These are phyloP conservation scores for Pyrochroa serraticornis DNA, from an alignment of 2,888 invertebrate genomes.

Conservation along the genomic window DNA sequence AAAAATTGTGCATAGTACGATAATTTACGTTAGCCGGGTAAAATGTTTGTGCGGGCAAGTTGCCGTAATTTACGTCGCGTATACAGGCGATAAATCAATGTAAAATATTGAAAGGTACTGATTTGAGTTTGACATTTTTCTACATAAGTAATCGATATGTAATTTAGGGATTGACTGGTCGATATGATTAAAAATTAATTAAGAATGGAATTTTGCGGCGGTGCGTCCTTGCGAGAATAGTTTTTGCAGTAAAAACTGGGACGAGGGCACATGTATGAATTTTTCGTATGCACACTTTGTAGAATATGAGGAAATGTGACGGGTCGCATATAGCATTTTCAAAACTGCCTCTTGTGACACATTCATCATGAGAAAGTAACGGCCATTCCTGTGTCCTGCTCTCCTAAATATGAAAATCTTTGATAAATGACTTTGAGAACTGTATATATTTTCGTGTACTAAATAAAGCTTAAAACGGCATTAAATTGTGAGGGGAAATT, in stretches of 20 bases:
- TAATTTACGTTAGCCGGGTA: too few species aligned
- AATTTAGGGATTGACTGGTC: too few species aligned
- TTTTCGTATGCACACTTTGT: slow-evolving; percentile 44
- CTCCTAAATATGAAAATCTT: slow-evolving; percentile 37
- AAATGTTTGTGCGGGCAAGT: too few species aligned
- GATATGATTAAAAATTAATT: too few species aligned
- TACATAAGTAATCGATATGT: too few species aligned
- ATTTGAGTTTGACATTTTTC: too few species aligned
- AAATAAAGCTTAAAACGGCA: slow-evolving; percentile 10
- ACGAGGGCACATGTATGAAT: slow-evolving; percentile 24
- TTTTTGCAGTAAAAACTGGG: slow-evolving; percentile 9
- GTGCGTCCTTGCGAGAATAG: background rate
- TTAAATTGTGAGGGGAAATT: background rate
- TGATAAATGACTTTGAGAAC: slow-evolving; percentile 36
- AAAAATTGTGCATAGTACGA: too few species aligned
- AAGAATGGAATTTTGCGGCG: too few species aligned
- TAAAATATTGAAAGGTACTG: too few species aligned
- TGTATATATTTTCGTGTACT: slow-evolving; percentile 20
- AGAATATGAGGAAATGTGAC: slow-evolving; percentile 47
- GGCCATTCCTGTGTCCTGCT: slow-evolving; percentile 31
- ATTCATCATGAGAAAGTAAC: slow-evolving; percentile 45
- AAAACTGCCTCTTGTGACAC: slow-evolving; percentile 47
- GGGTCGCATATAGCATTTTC: slow-evolving; percentile 49
- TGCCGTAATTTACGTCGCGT: too few species aligned
- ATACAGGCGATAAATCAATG: too few species aligned